Conservation (phyloP, 2,797 vertebrate species). For the Chelidonichthys spinosus region DNA sequence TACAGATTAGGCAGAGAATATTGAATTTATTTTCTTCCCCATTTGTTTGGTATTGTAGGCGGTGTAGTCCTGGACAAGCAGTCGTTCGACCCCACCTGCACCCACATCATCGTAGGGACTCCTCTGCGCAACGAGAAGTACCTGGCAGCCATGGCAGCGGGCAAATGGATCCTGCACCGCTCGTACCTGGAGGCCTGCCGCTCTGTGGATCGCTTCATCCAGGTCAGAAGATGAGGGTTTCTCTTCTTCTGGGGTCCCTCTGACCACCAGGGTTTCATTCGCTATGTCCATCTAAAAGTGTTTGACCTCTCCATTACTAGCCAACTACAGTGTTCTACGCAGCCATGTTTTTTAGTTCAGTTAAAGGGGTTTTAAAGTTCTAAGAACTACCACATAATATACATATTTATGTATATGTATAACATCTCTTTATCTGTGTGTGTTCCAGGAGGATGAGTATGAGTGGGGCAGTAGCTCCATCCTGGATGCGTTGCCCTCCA, state of each 20-base stretch:
- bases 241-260: no score
- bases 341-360: not conserved
- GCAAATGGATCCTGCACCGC: constrained; percentile 98
- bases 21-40: not conserved
- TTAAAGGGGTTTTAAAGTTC: not conserved
- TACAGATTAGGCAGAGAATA: not conserved
- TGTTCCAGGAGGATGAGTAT: constrained; percentile 93
- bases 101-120: constrained; percentile 95
- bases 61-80: constrained; percentile 94
- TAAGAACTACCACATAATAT: no score
- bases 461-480: constrained; percentile 95
- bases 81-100: constrained; percentile 94
- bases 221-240: constrained; percentile 75
- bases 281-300: no score
- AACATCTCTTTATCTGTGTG: not conserved
- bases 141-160: constrained; percentile 95
- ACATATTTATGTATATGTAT: no score
- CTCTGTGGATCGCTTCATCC: constrained; percentile 86
- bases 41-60: constrained; percentile 76
- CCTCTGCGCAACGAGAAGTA: constrained; percentile 98
- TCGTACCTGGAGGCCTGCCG: constrained; percentile 96
- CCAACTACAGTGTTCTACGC: not conserved
- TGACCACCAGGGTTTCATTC: no score
- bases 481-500: constrained; percentile 89
- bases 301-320: not conserved